Conservation (phyloP, 2,888 invertebrate genomes). For the Tachina fera region DNA sequence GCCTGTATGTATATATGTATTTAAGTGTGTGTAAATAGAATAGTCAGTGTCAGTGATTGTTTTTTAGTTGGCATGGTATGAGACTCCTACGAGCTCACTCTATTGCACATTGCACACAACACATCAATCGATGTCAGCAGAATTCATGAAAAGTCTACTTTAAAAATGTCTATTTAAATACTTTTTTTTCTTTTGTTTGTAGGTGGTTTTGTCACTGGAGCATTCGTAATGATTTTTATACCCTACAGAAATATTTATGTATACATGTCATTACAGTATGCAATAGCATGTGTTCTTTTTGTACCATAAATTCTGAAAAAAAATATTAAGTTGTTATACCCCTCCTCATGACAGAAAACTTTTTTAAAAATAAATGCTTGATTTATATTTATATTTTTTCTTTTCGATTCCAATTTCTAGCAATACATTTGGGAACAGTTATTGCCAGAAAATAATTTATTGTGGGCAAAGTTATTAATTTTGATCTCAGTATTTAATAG, state of each 20-base stretch:
- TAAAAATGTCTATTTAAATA: conserved; percentile 56
- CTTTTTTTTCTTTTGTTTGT: conserved; percentile 14
- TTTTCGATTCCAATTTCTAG: too few relatives aligned
- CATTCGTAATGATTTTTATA: conserved; percentile 1
- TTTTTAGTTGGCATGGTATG: not conserved
- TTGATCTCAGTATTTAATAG: too few relatives aligned
- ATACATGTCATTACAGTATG: too few relatives aligned
- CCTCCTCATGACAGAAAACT: too few relatives aligned
- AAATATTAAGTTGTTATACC: not conserved
- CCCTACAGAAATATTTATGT: not conserved
- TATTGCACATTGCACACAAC: conserved; percentile 31
- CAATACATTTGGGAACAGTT: too few relatives aligned
- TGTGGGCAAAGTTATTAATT: too few relatives aligned
- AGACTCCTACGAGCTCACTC: not conserved
- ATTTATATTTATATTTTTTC: too few relatives aligned
- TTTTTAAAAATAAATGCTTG: too few relatives aligned
- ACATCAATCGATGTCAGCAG: conserved; percentile 67
- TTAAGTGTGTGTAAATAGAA: not conserved
- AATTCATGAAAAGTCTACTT: conserved; percentile 61
- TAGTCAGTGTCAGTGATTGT: conserved; percentile 26
- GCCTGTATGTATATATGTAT: not conserved
- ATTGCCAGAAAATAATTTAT: too few relatives aligned
- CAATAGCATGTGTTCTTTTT: not conserved
- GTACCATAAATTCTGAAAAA: not conserved
- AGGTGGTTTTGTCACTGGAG: not conserved